phyloP scores from a whole-genome alignment of 35 echinoderm and acorn worm species.

The Anneissia japonica region DNA sequence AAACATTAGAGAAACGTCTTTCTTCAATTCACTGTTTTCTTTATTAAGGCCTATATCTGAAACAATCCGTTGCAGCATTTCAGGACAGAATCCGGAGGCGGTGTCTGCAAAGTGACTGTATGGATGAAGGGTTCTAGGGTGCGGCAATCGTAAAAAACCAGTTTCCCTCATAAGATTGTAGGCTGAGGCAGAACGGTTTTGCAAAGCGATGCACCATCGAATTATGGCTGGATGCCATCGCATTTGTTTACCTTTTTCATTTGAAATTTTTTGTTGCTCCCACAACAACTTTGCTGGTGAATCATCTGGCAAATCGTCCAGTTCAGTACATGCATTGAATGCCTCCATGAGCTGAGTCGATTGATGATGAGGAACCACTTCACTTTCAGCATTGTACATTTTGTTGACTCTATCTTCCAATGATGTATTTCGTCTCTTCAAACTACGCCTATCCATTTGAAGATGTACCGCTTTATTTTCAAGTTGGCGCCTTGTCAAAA shows the following conservation, averaged over 20 bases:
- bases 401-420: too few relatives aligned
- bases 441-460: too few relatives aligned
- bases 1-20: slow-evolving; percentile 5
- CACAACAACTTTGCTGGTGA: neutral
- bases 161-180: slow-evolving; percentile 13
- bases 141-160: slow-evolving; percentile 8
- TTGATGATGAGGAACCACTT: too few relatives aligned
- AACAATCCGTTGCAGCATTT: slow-evolving; percentile 9
- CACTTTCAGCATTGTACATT: too few relatives aligned
- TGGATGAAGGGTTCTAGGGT: slow-evolving; percentile 4
- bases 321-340: too few relatives aligned
- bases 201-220: slow-evolving; percentile 37
- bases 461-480: too few relatives aligned
- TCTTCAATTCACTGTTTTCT: neutral
- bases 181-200: slow-evolving; percentile 6
- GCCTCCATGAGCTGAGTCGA: too few relatives aligned
- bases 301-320: too few relatives aligned
- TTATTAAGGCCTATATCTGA: neutral
- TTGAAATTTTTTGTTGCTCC: slow-evolving; percentile 13
- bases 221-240: slow-evolving; percentile 49
- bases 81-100: neutral
- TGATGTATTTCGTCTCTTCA: too few relatives aligned
- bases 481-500: too few relatives aligned
- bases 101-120: slow-evolving; percentile 3
- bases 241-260: neutral